These are phyloP conservation scores for Apostichopus japonicus DNA, from an alignment of 35 echinoderm and acorn worm species.

Conservation along the genomic window DNA sequence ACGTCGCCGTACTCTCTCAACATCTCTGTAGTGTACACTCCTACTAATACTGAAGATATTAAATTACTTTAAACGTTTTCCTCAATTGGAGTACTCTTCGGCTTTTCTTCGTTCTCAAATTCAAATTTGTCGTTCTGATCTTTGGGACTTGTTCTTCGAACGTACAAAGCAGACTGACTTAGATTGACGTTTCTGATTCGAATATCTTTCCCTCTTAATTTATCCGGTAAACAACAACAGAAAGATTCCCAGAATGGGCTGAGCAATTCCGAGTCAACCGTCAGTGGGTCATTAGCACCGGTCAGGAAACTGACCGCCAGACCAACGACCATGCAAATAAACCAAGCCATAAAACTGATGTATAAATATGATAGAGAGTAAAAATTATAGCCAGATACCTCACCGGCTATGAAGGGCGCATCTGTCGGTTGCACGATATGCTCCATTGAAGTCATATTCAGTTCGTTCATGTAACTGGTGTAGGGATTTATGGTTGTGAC, in stretches of 20 bases:
- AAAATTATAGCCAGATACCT: neutral
- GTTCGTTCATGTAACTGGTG: neutral
- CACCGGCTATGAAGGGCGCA: neutral
- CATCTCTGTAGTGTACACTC: too few species aligned
- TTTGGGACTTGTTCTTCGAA: conserved; percentile 11
- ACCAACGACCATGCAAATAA: conserved; percentile 28
- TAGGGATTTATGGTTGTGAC: neutral
- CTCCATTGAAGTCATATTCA: neutral
- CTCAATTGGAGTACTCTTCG: neutral
- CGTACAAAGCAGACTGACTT: conserved; percentile 35
- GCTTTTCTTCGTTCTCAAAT: conserved; percentile 2
- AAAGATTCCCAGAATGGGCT: conserved; percentile 51
- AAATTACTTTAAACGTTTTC: neutral
- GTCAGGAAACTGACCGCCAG: conserved; percentile 33
- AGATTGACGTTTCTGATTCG: conserved; percentile 9
- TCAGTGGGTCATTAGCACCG: conserved; percentile 38
- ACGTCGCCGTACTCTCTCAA: too few species aligned
- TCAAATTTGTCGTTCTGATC: conserved; percentile 26
- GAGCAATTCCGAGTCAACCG: conserved; percentile 9
- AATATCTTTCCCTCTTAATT: neutral
- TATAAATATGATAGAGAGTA: conserved; percentile 55
- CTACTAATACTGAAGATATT: neutral
- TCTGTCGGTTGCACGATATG: neutral
- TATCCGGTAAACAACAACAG: conserved; percentile 49
- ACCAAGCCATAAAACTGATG: conserved; percentile 46